Percentiles rank a stretch among this genome's conserved stretches.
These are phyloP conservation scores for Synanthedon myopaeformis DNA, from an alignment of 2,888 invertebrate genomes.

Conservation along the genomic window DNA sequence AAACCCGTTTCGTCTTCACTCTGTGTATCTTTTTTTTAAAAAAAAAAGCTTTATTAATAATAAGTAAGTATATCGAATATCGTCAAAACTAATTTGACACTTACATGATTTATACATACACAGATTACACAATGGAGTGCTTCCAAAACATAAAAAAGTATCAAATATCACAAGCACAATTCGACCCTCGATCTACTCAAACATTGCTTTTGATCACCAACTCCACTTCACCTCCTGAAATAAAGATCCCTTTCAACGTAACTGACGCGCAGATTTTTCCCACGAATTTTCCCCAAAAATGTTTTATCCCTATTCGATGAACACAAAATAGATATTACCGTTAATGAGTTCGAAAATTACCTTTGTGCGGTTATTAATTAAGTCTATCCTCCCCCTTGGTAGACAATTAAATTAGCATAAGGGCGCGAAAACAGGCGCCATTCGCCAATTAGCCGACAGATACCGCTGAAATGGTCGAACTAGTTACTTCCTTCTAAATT, in stretches of 20 bases:
- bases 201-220: slow-evolving; percentile 24
- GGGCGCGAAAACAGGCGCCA: slow-evolving; percentile 15
- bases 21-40: no score
- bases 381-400: slow-evolving; percentile 6
- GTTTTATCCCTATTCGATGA: neutral
- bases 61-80: neutral
- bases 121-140: slow-evolving; percentile 15
- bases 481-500: slow-evolving; percentile 23
- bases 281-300: neutral
- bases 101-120: slow-evolving; percentile 9
- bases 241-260: slow-evolving; percentile 5
- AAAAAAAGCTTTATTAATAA: neutral
- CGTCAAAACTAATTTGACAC: neutral
- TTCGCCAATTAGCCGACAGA: slow-evolving; percentile 22
- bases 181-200: slow-evolving; percentile 22
- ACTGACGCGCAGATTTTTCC: slow-evolving; percentile 4
- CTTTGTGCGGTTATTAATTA: neutral
- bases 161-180: slow-evolving; percentile 21
- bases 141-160: slow-evolving; percentile 16
- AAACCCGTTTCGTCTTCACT: no score
- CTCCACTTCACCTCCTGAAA: slow-evolving; percentile 17
- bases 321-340: neutral
- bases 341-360: neutral
- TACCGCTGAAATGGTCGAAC: slow-evolving; percentile 11
- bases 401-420: slow-evolving; percentile 19